Evolutionary conservation across 2,888 invertebrate species (phyloP).

Genomic region (Yponomeuta cagnagella): DNA sequence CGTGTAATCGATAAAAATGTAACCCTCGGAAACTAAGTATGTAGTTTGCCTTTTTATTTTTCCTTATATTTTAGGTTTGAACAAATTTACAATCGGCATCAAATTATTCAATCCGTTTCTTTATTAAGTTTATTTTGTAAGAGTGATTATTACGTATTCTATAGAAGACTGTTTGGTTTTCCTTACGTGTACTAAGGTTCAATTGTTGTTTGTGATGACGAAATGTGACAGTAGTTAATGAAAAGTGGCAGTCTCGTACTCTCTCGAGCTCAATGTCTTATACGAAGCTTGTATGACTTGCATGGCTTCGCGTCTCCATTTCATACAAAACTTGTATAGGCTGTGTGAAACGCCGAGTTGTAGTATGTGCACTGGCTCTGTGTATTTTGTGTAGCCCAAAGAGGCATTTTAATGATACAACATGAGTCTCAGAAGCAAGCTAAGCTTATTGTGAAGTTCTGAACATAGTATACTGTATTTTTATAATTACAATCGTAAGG

Average conservation of each 20-base stretch:
- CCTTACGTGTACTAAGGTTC: conserved; percentile 14
- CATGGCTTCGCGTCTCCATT: neutral
- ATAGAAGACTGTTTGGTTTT: conserved; percentile 64
- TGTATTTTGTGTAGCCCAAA: conserved; percentile 34
- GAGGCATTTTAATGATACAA: conserved; percentile 49
- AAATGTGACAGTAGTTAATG: conserved; percentile 1
- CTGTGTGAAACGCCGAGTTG: neutral
- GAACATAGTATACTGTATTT: conserved; percentile 71
- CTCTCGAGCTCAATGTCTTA: neutral
- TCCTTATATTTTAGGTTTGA: conserved; percentile 46
- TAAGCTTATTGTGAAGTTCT: conserved; percentile 64
- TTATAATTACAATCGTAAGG: conserved; percentile 57
- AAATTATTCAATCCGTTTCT: conserved; percentile 26
- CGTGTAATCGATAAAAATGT: conserved; percentile 69
- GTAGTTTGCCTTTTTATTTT: conserved; percentile 47
- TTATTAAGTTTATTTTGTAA: conserved; percentile 18
- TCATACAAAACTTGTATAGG: neutral
- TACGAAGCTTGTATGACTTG: neutral
- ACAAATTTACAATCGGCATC: conserved; percentile 47
- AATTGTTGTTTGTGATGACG: conserved; percentile 7
- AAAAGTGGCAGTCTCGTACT: neutral
- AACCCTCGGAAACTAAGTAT: conserved; percentile 61
- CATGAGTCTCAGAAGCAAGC: conserved; percentile 66
- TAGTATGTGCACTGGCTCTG: neutral
- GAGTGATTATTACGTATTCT: conserved; percentile 42